Evolutionary conservation across 2,888 invertebrate species (phyloP), one percentile per base, ranked within the genome.

Genomic region (Drosophila villosipedis): DNA sequence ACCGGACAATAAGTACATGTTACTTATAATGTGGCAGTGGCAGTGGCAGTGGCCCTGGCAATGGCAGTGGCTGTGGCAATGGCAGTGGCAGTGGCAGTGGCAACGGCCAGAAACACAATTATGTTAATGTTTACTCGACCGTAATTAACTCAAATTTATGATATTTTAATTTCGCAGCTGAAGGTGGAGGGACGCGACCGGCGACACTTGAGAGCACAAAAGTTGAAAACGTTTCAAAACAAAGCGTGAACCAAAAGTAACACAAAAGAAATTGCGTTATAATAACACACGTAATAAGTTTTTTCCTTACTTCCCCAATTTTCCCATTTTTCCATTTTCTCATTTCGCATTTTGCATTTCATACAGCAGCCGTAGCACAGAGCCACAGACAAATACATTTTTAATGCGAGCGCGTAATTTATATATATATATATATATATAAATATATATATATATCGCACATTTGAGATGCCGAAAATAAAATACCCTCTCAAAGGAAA

Each of bases 91-190:
- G 39, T 52, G 55, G 35, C 62, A 47, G 63, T 47, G 47, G 64
- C 62, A 69, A 63, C 55, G 68, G 79, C 49, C 68, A 74, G 68
- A 76, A 78, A 81, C 75, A 89, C 85, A 87, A 89, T 89, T 84
- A 89, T 88, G 91, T 80, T 82, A 91, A 87, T 88, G 89, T 85
- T 88, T 85, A 80, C 82, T 82, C 85, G 88, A 91, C 87, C 88
- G 88, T 89, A 89, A 91, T 89, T 89, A 89, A 89, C 88, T 83
- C 75, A 91, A 89, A 89, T 89, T 91, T 89, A 89, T 89, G 90
- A 88, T 89, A 90, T 91, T 89, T 89, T 89, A 89, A 89, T 89
- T 91, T 89, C 68, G 78, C 76, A 80, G 67, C 62, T 74, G 65
- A 60, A 61, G 63, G 52, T 25, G 37, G 4, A 7, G 22, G 3